A percentile compares a stretch with the other conserved stretches of the same genome.
Evolutionary conservation across 1,140 invertebrate species (phyloP).

Genomic region (Hylaeus volcanicus): DNA sequence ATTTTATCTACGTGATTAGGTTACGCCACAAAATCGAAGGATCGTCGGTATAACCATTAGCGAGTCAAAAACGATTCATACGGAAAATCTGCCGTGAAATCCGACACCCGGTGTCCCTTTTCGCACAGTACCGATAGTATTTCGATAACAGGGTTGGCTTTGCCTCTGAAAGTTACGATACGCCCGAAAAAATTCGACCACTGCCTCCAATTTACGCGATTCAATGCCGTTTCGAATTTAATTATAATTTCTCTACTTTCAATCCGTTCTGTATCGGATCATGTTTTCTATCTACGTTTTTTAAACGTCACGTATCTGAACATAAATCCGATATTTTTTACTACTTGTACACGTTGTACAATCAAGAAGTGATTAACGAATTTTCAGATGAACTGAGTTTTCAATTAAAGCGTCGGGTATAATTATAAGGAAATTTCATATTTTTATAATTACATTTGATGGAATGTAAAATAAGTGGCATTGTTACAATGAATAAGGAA

Average conservation of each 20-base stretch:
- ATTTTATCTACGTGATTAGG: constrained; percentile 39
- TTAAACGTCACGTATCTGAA: too few relatives aligned
- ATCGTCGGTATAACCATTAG: constrained; percentile 25
- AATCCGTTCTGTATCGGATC: too few relatives aligned
- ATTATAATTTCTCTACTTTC: constrained; percentile 25
- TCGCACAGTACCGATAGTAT: constrained; percentile 36
- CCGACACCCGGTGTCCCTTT: constrained; percentile 46
- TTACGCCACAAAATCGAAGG: constrained; percentile 52
- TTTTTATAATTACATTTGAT: too few relatives aligned
- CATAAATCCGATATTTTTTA: too few relatives aligned
- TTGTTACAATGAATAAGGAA: too few relatives aligned
- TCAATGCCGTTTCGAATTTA: constrained; percentile 28
- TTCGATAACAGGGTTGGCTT: constrained; percentile 40
- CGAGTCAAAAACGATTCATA: constrained; percentile 59
- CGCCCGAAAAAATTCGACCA: constrained; percentile 37
- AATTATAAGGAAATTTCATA: too few relatives aligned
- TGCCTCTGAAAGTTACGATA: constrained; percentile 34
- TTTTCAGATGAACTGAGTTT: too few relatives aligned
- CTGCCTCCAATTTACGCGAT: constrained; percentile 33
- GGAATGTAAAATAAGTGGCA: too few relatives aligned
- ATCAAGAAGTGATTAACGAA: too few relatives aligned
- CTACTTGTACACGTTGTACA: too few relatives aligned
- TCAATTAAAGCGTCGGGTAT: too few relatives aligned
- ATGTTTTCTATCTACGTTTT: background rate
- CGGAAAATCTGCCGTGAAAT: constrained; percentile 57